phyloP scores from a whole-genome alignment of 2,797 vertebrate species.

The Scolopax rusticola region DNA sequence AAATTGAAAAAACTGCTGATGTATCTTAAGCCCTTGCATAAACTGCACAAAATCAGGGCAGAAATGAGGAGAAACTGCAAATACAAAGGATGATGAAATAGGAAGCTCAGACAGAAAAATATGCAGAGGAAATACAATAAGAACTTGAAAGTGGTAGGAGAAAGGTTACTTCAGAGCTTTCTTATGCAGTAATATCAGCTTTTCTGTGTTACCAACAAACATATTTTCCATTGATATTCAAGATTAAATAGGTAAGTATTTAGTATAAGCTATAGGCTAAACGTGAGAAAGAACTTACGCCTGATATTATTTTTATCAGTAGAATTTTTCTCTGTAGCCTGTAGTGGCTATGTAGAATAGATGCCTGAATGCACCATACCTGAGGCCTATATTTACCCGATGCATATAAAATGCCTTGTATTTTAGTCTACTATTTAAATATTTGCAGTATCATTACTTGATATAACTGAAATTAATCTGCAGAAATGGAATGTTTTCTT shows the following conservation, averaged over 20 bases:
- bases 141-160: not conserved
- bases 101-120: not conserved
- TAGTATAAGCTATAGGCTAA: not conserved
- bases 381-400: not conserved
- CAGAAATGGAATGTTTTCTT: not conserved
- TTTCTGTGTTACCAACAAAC: not conserved
- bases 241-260: not conserved
- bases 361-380: not conserved
- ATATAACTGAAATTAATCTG: not conserved
- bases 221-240: not conserved
- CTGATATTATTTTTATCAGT: not conserved
- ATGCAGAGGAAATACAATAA: not conserved
- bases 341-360: not conserved
- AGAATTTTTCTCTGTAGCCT: not conserved
- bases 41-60: not conserved
- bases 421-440: not conserved
- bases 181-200: not conserved
- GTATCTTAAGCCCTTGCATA: not conserved
- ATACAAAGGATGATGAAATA: not conserved
- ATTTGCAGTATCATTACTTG: not conserved
- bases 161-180: not conserved
- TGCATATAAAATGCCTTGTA: not conserved
- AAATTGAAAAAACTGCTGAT: not conserved
- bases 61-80: not conserved
- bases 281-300: not conserved